Percentiles rank a stretch among this genome's conserved stretches.
phyloP scores from a whole-genome alignment of 2,888 invertebrate species.

The Teinopalpus imperialis region DNA sequence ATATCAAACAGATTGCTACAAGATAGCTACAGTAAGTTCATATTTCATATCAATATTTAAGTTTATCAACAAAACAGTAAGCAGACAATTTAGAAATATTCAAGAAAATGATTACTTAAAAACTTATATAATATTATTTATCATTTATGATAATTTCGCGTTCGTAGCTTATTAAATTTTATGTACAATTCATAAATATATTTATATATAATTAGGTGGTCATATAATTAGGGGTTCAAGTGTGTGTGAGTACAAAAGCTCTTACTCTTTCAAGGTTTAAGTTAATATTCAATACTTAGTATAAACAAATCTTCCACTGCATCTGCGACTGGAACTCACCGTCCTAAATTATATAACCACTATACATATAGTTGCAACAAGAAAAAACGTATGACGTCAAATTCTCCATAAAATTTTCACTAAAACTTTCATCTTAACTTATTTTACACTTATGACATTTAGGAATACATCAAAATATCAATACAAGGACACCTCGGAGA shows the following conservation, averaged over 20 bases:
- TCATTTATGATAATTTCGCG: conserved; percentile 46
- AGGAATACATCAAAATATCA: conserved; percentile 63
- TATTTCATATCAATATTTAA: conserved; percentile 8
- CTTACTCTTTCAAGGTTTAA: no score
- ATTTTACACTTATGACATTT: conserved; percentile 64
- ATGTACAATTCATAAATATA: conserved; percentile 40
- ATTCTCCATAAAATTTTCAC: conserved; percentile 43
- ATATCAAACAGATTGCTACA: no score
- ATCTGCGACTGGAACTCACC: no score
- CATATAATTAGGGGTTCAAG: no score
- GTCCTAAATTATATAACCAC: no score
- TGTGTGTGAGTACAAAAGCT: no score
- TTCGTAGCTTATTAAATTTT: conserved; percentile 43
- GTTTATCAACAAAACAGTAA: conserved; percentile 17
- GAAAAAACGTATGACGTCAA: conserved; percentile 30
- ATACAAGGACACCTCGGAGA: conserved; percentile 49
- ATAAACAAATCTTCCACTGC: no score
- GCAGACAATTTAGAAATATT: conserved; percentile 22
- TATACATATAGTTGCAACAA: conserved; percentile 45
- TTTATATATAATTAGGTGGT: conserved; percentile 53
- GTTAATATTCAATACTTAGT: no score
- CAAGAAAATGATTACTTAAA: conserved; percentile 34
- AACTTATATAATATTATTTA: conserved; percentile 49
- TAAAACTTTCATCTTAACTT: conserved; percentile 50
- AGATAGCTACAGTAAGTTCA: background rate